Evolutionary conservation across 2,113 vertebrate species (phyloP).

Genomic region (Heptranchias perlo): DNA sequence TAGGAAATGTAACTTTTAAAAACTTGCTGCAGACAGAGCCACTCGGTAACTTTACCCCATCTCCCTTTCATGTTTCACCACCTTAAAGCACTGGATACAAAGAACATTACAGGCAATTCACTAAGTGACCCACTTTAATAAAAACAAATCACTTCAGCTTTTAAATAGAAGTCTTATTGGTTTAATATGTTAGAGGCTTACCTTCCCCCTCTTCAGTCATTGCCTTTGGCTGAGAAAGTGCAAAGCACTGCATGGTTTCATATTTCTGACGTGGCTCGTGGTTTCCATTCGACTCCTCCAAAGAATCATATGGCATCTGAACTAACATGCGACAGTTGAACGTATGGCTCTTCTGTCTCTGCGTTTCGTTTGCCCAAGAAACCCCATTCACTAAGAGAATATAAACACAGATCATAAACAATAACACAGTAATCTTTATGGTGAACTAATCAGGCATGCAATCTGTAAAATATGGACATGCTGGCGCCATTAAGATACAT

Average conservation of each 20-base stretch:
- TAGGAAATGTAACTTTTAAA: background rate
- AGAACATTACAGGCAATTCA: background rate
- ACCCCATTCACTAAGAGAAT: slow-evolving; percentile 71
- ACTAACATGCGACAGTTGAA: slow-evolving; percentile 95
- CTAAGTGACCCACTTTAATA: background rate
- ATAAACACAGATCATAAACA: slow-evolving; percentile 41
- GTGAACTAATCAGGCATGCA: background rate
- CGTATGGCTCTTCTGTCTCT: slow-evolving; percentile 88
- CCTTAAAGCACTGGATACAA: background rate
- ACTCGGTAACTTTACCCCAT: background rate
- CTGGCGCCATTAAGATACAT: background rate
- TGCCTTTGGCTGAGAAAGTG: slow-evolving; percentile 88
- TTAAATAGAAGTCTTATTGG: background rate
- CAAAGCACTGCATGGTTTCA: slow-evolving; percentile 97
- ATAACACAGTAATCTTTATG: background rate
- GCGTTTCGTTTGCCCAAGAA: slow-evolving; percentile 79
- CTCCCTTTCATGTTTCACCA: background rate
- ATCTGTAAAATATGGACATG: background rate
- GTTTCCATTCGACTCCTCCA: slow-evolving; percentile 66
- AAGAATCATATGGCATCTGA: slow-evolving; percentile 65
- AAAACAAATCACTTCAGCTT: background rate
- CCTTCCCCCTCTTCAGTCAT: slow-evolving; percentile 98
- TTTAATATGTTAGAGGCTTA: slow-evolving; percentile 47
- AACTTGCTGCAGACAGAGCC: background rate
- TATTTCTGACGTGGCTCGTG: slow-evolving; percentile 69